A percentile compares a stretch with the other conserved stretches of the same genome.
Evolutionary conservation across 2,113 vertebrate genomes (phyloP).

Genomic region (Gallinago jamesoni): DNA sequence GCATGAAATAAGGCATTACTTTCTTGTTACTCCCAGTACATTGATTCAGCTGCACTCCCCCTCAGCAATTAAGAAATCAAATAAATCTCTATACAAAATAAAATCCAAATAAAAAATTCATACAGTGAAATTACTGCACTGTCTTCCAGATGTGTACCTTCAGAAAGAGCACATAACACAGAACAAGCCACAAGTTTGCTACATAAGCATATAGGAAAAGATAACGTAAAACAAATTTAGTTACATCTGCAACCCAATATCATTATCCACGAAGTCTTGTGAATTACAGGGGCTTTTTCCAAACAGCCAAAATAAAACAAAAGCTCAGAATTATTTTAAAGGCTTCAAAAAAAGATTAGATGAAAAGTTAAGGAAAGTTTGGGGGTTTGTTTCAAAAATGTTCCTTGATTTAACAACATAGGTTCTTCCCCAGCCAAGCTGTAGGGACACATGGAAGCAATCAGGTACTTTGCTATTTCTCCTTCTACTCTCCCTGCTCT

Average conservation of each 20-base stretch:
- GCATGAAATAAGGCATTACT: not conserved
- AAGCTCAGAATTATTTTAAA: not conserved
- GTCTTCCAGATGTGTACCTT: not conserved
- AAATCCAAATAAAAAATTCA: not conserved
- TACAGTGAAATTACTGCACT: not conserved
- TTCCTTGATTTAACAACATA: not conserved
- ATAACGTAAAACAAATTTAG: not conserved
- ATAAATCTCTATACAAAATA: not conserved
- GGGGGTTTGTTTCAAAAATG: not conserved
- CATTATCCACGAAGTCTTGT: not conserved
- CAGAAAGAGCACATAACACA: not conserved
- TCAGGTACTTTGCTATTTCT: not conserved
- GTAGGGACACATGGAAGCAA: not conserved
- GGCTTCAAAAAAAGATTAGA: not conserved
- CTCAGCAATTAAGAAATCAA: not conserved
- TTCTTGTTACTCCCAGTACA: not conserved
- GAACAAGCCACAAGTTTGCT: not conserved
- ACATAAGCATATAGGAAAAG: not conserved
- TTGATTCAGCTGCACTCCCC: not conserved
- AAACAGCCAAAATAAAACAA: not conserved
- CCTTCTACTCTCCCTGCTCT: not conserved
- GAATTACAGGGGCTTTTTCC: not conserved
- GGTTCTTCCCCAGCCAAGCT: not conserved
- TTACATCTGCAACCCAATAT: not conserved
- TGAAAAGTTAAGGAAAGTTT: not conserved